phyloP scores from a whole-genome alignment of 1,140 invertebrate species.

The Drosophila ambigua region DNA sequence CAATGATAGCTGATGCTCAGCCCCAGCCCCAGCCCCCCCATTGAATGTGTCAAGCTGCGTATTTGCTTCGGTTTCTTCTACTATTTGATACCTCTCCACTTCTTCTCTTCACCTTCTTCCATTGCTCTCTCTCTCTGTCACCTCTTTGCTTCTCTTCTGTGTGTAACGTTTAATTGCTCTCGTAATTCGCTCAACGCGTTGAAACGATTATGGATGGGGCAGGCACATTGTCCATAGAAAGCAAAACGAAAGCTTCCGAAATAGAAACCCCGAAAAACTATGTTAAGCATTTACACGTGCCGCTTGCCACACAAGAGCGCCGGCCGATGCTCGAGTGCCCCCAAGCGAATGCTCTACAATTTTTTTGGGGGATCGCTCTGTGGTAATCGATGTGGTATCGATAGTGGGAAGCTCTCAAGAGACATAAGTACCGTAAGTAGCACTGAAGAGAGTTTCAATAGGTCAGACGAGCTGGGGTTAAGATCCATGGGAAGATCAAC shows the following conservation, averaged over 20 bases:
- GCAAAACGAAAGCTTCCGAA: conserved; percentile 62
- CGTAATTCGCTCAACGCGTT: conserved; percentile 63
- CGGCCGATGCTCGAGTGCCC: conserved; percentile 17
- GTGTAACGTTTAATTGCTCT: conserved; percentile 65
- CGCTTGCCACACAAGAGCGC: conserved; percentile 49
- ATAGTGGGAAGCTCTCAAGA: neutral
- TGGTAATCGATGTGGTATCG: conserved; percentile 2
- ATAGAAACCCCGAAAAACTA: conserved; percentile 61
- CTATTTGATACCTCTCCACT: too few relatives aligned
- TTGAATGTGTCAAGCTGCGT: too few relatives aligned
- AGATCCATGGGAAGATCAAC: too few relatives aligned
- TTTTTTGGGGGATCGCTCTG: neutral
- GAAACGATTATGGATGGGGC: conserved; percentile 49
- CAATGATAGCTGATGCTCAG: neutral
- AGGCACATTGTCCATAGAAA: conserved; percentile 65
- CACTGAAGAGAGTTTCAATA: too few relatives aligned
- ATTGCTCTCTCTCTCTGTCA: neutral
- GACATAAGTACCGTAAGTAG: neutral
- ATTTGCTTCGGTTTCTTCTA: conserved; percentile 7
- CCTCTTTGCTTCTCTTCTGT: conserved; percentile 14
- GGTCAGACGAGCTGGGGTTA: too few relatives aligned
- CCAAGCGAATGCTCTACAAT: conserved; percentile 44
- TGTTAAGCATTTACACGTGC: conserved; percentile 82
- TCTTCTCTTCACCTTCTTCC: too few relatives aligned
- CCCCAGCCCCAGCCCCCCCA: too few relatives aligned